A percentile compares a stretch with the other conserved stretches of the same genome.
phyloP scores from a whole-genome alignment of 2,113 vertebrate species.

The Azemiops feae region DNA sequence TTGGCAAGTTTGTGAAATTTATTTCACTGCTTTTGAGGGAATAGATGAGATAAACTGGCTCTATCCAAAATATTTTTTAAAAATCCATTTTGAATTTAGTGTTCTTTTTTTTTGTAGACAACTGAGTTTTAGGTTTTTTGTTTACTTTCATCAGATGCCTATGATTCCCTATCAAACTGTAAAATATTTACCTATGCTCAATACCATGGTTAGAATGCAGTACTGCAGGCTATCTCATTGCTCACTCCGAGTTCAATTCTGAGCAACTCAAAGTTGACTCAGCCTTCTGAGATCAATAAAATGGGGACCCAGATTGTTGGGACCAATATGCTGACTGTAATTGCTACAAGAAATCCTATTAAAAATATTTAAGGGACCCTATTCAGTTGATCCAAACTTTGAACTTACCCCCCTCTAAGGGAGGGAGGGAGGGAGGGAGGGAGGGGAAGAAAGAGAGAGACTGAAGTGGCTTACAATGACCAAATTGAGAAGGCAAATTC shows the following conservation, averaged over 20 bases:
- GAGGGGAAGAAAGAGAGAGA: background rate
- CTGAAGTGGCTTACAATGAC: background rate
- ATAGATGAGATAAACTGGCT: background rate
- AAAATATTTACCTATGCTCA: background rate
- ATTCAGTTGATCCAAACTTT: too few relatives aligned
- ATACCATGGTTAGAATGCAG: too few relatives aligned
- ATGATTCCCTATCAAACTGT: background rate
- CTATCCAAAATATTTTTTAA: background rate
- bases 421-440: too few relatives aligned
- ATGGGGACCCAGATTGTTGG: too few relatives aligned
- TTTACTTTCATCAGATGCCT: background rate
- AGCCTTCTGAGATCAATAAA: too few relatives aligned
- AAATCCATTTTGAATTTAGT: background rate
- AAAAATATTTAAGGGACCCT: background rate
- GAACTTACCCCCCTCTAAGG: too few relatives aligned
- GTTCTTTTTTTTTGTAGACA: background rate
- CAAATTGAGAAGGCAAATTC: background rate
- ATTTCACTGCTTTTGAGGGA: background rate
- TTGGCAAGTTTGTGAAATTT: background rate
- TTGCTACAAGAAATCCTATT: background rate
- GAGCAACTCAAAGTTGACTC: too few relatives aligned
- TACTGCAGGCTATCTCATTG: too few relatives aligned
- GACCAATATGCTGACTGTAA: too few relatives aligned
- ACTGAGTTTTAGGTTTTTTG: background rate
- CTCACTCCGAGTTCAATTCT: too few relatives aligned